Percentiles rank a stretch among this genome's conserved stretches.
Conservation (phyloP, 2,888 invertebrate species). For the Erebia epiphron region DNA sequence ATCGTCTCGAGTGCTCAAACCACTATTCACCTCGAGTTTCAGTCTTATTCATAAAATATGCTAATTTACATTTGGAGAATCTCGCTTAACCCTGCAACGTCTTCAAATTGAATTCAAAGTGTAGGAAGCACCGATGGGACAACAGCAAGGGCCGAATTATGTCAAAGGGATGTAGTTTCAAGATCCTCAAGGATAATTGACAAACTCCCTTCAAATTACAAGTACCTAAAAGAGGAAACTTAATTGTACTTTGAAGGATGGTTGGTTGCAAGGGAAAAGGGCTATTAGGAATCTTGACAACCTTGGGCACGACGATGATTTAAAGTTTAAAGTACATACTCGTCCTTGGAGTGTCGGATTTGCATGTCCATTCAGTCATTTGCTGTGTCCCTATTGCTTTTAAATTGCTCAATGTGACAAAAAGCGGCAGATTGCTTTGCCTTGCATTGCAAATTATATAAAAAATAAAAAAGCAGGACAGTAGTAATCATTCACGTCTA, state of each 20-base stretch:
- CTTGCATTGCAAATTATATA: background rate
- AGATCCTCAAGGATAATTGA: slow-evolving; percentile 16
- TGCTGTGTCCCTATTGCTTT: background rate
- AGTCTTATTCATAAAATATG: slow-evolving; percentile 57
- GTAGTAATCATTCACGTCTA: background rate
- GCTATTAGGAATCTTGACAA: background rate
- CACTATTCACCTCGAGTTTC: slow-evolving; percentile 58
- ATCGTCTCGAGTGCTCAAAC: slow-evolving; percentile 52
- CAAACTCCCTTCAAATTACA: slow-evolving; percentile 14
- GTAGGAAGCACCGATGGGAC: slow-evolving; percentile 4
- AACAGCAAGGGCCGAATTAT: slow-evolving; percentile 17
- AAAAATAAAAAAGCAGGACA: background rate
- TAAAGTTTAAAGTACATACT: background rate
- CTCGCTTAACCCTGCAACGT: slow-evolving; percentile 40
- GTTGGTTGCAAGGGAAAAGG: background rate
- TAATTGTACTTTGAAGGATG: slow-evolving; percentile 5
- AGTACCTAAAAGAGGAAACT: slow-evolving; percentile 12
- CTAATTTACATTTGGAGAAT: slow-evolving; percentile 63
- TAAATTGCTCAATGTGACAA: background rate
- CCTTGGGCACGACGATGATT: background rate
- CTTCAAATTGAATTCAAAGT: slow-evolving; percentile 36
- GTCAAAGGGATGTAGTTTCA: slow-evolving; percentile 16
- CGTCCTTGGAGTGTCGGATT: background rate
- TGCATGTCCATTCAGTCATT: background rate
- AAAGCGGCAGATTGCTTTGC: too few species aligned